phyloP scores from a whole-genome alignment of 2,888 invertebrate species.

The Paralinhomoeus sp. region DNA sequence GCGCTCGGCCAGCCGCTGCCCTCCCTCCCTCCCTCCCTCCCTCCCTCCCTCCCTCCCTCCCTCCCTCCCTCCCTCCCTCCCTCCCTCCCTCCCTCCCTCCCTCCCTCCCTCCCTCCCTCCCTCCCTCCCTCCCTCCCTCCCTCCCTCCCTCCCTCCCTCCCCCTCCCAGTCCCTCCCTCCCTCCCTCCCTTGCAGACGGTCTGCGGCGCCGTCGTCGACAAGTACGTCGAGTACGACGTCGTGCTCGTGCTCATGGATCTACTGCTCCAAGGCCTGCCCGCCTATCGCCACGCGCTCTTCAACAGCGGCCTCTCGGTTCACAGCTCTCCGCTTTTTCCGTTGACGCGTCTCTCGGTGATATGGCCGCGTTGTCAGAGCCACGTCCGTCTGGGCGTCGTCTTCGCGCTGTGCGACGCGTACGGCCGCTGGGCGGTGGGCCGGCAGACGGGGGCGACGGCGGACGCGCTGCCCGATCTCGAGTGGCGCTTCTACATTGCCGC shows the following conservation, averaged over 20 bases:
- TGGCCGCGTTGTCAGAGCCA: neutral
- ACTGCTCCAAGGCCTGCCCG: slow-evolving; percentile 51
- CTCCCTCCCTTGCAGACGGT: slow-evolving; percentile 36
- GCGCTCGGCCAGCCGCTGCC: too few relatives aligned
- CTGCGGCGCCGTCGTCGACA: slow-evolving; percentile 55
- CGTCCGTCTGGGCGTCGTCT: slow-evolving; percentile 40
- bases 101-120: too few relatives aligned
- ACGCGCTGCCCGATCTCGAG: slow-evolving; percentile 25
- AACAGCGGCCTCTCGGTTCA: slow-evolving; percentile 33
- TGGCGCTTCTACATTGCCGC: slow-evolving; percentile 25
- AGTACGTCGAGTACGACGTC: slow-evolving; percentile 73
- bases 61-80: too few relatives aligned
- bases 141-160: too few relatives aligned
- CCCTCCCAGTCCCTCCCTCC: too few relatives aligned
- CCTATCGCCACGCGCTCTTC: slow-evolving; percentile 59
- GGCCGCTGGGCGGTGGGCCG: slow-evolving; percentile 30
- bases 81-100: too few relatives aligned
- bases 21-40: too few relatives aligned
- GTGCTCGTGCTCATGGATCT: slow-evolving; percentile 63
- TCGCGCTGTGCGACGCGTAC: slow-evolving; percentile 57
- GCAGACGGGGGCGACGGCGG: slow-evolving; percentile 8
- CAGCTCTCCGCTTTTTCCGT: neutral
- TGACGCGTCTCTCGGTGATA: neutral
- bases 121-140: too few relatives aligned
- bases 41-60: too few relatives aligned